These are phyloP conservation scores for Sarcophaga rosellei DNA, from an alignment of 2,888 invertebrate genomes.

Conservation along the genomic window DNA sequence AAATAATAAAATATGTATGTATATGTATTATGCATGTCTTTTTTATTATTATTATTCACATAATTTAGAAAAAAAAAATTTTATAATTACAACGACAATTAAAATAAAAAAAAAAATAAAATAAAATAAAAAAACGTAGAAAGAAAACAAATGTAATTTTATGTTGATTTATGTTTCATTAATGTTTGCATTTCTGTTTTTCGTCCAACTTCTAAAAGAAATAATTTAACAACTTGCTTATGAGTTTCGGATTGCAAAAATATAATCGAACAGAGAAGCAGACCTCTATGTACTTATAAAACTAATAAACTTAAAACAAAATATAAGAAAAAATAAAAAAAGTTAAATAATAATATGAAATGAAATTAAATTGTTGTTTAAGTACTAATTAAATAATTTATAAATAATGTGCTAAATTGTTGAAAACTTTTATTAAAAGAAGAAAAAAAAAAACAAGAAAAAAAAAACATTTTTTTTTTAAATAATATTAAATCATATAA, in stretches of 20 bases:
- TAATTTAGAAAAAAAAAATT: constrained; percentile 4
- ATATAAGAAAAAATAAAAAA: neutral
- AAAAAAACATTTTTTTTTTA: constrained; percentile 15
- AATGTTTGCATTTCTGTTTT: neutral
- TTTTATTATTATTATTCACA: constrained; percentile 11
- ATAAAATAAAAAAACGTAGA: neutral
- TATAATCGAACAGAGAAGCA: too few relatives aligned
- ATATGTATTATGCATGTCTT: neutral
- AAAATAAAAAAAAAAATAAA: neutral
- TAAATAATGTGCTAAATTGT: constrained; percentile 63
- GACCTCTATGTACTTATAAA: too few relatives aligned
- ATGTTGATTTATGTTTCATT: constrained; percentile 30
- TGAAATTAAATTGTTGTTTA: constrained; percentile 35
- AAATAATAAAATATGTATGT: too few relatives aligned
- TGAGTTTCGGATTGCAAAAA: constrained; percentile 19
- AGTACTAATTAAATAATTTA: constrained; percentile 38
- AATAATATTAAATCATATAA: neutral
- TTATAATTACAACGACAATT: constrained; percentile 53
- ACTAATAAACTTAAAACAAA: constrained; percentile 32
- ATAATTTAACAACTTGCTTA: constrained; percentile 49
- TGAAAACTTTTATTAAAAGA: constrained; percentile 52
- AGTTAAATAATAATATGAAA: constrained; percentile 16
- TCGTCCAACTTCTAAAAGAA: constrained; percentile 19
- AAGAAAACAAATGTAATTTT: constrained; percentile 24
- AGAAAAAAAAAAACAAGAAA: constrained; percentile 46